Evolutionary conservation across 35 echinoderm and acorn worm genomes (phyloP).

Genomic region (Acanthaster planci): DNA sequence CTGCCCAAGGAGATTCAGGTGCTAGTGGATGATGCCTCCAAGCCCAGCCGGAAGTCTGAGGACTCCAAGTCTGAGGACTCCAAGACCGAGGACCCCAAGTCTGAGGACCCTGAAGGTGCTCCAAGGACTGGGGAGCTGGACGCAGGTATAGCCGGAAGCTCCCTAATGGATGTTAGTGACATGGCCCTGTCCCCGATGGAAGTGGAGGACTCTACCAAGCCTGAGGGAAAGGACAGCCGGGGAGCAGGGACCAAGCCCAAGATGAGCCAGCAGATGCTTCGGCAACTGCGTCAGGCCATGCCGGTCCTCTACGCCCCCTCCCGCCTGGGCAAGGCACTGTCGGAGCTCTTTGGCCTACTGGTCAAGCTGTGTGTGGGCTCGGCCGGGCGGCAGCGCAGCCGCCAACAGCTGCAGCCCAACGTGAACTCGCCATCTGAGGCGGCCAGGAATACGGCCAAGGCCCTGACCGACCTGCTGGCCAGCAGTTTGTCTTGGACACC

Average conservation of each 20-base stretch:
- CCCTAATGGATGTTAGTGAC: slow-evolving; percentile 76
- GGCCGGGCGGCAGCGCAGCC: slow-evolving; percentile 77
- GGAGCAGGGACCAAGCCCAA: slow-evolving; percentile 43
- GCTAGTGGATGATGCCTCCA: slow-evolving; percentile 41
- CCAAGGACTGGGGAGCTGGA: slow-evolving; percentile 60
- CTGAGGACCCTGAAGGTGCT: neutral
- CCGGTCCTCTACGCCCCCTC: slow-evolving; percentile 93
- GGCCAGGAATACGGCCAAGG: slow-evolving; percentile 85
- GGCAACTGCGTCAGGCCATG: slow-evolving; percentile 89
- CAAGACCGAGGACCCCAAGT: neutral
- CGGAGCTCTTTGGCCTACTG: slow-evolving; percentile 92
- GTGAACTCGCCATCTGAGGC: slow-evolving; percentile 79
- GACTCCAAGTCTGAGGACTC: slow-evolving; percentile 4
- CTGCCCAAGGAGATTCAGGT: slow-evolving; percentile 73
- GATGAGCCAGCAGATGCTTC: slow-evolving; percentile 79
- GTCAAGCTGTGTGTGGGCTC: slow-evolving; percentile 98
- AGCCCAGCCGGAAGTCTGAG: slow-evolving; percentile 14
- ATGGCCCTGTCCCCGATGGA: slow-evolving; percentile 93
- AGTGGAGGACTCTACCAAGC: slow-evolving; percentile 80
- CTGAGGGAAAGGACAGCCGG: slow-evolving; percentile 39
- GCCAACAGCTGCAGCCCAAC: slow-evolving; percentile 90
- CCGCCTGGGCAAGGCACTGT: slow-evolving; percentile 82
- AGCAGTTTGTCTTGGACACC: slow-evolving; percentile 88
- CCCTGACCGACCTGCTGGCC: slow-evolving; percentile 78
- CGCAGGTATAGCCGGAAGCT: slow-evolving; percentile 9